Base-by-base conservation (phyloP, 2,888 invertebrate species). In the Anorthoa munda region DNA sequence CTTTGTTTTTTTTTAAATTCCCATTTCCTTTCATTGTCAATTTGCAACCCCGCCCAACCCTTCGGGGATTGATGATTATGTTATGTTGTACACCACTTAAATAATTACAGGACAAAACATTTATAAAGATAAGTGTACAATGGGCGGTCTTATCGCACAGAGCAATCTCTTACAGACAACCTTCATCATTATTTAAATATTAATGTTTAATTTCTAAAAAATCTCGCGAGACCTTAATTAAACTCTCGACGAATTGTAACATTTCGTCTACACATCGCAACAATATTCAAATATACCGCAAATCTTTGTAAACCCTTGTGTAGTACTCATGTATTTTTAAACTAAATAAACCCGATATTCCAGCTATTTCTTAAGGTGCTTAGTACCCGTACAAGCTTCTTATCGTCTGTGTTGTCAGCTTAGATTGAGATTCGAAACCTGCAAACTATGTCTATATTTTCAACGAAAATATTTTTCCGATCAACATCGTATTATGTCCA, bases 341-440 rank as follows among this genome's bases (percentile, higher is more conserved):
- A 64, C 4, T 18, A 61, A 23, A 15, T 39, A 59, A 64, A 76
- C 45, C 81, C 12, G 31, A 56, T 46, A n/a, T 7, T 21, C 51
- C 53, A 72, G 26, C 45, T 55, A 31, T 63, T 50, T 48, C 26
- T 13, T 26, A 48, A 59, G 53, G 21, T 48, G 59, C 65, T 76
- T 39, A 58, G n/a, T 31, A 13, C 4, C 9, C 18, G 13, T 51
- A 26, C 26, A 50, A 59, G 48, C 48, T 23, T 45, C 23, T 80
- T 17, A 45, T 15, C 21, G 61, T n/a, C 51, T n/a, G 13, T 1
- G 23, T 45, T 53, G 12, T 9, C 55, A n/a, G 80, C 74, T 75
- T 75, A 73, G 4, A 50, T 13, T 4, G n/a, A 55, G 21, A 60
- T 61, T 80, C 56, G 13, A 72, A 56, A 61, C 21, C 39, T 60